Percentiles rank a stretch among this genome's conserved stretches.
Conservation (phyloP, 1,140 invertebrate species). For the Globodera rostochiensis region DNA sequence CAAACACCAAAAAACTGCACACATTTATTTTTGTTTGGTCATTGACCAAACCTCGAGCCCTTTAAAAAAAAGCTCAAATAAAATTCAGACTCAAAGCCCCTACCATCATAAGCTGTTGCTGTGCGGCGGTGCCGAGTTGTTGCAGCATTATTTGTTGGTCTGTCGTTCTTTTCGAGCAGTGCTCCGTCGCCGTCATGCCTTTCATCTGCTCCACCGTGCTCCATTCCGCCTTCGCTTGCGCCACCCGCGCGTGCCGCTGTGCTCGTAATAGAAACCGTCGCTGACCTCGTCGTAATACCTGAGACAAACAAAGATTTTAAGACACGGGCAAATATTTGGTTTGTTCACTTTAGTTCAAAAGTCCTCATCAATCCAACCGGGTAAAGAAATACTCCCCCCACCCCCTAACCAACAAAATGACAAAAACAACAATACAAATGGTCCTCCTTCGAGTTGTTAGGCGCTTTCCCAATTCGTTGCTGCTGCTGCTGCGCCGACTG, state of each 20-base stretch:
- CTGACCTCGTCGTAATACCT: slow-evolving; percentile 48
- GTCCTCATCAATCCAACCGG: background rate
- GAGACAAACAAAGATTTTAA: background rate
- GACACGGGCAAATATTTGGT: too few species aligned
- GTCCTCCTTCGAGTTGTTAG: slow-evolving; percentile 29
- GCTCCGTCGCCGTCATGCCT: background rate
- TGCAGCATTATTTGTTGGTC: slow-evolving; percentile 21
- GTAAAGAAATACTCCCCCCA: too few species aligned
- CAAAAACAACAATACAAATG: slow-evolving; percentile 31
- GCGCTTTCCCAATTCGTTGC: slow-evolving; percentile 8
- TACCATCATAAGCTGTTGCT: background rate
- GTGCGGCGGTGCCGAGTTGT: slow-evolving; percentile 12
- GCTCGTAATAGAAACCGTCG: slow-evolving; percentile 63
- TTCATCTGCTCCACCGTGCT: slow-evolving; percentile 14
- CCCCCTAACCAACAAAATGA: slow-evolving; percentile 5
- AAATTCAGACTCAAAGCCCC: too few species aligned
- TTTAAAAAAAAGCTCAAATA: too few species aligned
- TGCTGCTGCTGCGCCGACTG: background rate
- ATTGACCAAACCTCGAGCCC: too few species aligned
- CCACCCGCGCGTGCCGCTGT: slow-evolving; percentile 63
- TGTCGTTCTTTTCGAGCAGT: background rate
- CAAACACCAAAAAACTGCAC: too few species aligned
- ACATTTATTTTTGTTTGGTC: too few species aligned
- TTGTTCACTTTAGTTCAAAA: too few species aligned
- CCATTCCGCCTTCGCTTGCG: slow-evolving; percentile 49